Conservation (phyloP, 2,113 vertebrate species). For the Pterocles burchelli region DNA sequence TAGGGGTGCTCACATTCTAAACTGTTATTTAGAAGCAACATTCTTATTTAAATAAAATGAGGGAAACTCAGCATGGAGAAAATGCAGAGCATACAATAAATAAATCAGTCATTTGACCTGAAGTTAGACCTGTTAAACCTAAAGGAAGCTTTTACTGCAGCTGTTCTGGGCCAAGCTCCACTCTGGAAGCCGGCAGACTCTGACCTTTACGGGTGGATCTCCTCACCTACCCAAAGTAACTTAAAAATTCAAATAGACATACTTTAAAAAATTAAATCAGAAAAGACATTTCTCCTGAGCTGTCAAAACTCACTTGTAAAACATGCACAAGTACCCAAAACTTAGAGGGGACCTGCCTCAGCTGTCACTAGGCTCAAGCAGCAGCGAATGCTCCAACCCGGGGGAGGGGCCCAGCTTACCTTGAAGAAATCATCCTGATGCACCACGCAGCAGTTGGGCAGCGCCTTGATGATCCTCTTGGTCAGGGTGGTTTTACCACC, state of each 20-base stretch:
- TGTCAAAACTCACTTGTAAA: background rate
- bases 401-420: slow-evolving; percentile 69
- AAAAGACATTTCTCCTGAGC: background rate
- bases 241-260: background rate
- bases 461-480: slow-evolving; percentile 75
- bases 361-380: accelerated
- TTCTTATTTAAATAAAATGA: background rate
- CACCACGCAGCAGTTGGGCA: slow-evolving; percentile 94
- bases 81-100: background rate
- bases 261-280: too few relatives aligned
- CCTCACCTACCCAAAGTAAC: background rate
- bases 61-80: background rate
- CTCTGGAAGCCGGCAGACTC: too few relatives aligned
- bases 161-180: background rate
- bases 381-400: accelerated
- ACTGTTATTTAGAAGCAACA: background rate
- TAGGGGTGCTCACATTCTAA: background rate
- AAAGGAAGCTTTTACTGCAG: background rate
- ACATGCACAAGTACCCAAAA: background rate
- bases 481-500: slow-evolving; percentile 95
- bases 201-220: background rate
- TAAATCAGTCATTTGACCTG: background rate
- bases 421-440: slow-evolving; percentile 97
- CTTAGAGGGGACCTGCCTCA: background rate
- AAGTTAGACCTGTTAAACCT: background rate